A percentile compares a stretch with the other conserved stretches of the same genome.
phyloP scores from a whole-genome alignment of 1,140 invertebrate species.

The Pachyrhynchus sulphureomaculatus region DNA sequence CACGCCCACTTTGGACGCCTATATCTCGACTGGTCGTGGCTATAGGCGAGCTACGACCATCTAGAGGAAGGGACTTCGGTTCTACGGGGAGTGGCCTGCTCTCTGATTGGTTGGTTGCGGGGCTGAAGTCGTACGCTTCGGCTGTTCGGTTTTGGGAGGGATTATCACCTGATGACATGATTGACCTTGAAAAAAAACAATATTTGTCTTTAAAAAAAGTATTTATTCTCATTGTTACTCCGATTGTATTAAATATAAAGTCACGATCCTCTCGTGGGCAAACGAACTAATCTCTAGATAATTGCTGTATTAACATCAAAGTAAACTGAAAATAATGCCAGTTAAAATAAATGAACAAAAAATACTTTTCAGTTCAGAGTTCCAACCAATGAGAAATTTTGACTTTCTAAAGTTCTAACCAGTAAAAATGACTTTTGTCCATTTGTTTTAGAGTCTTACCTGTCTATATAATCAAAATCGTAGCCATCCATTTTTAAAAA shows the following conservation, averaged over 20 bases:
- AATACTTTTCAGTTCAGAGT: not conserved
- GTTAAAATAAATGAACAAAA: not conserved
- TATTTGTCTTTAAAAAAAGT: not conserved
- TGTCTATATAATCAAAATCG: conserved; percentile 22
- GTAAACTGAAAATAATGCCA: no score
- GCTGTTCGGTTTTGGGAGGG: conserved; percentile 18
- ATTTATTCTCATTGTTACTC: not conserved
- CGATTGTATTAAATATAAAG: no score
- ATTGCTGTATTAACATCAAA: no score
- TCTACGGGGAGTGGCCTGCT: conserved; percentile 4
- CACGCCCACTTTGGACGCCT: conserved; percentile 16
- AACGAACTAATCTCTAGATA: no score
- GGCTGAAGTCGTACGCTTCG: conserved; percentile 17
- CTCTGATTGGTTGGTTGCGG: not conserved
- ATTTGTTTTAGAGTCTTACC: no score
- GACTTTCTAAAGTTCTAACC: no score
- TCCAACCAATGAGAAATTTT: not conserved
- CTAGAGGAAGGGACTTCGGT: conserved; percentile 1
- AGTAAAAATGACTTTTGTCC: no score
- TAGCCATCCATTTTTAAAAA: conserved; percentile 14
- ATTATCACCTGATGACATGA: conserved; percentile 25
- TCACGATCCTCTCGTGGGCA: no score
- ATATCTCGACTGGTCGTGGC: conserved; percentile 35
- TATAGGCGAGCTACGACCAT: conserved; percentile 26
- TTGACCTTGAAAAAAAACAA: conserved; percentile 13